Base-by-base conservation (phyloP, 2,797 vertebrate species). In the Ciconia nigra region DNA sequence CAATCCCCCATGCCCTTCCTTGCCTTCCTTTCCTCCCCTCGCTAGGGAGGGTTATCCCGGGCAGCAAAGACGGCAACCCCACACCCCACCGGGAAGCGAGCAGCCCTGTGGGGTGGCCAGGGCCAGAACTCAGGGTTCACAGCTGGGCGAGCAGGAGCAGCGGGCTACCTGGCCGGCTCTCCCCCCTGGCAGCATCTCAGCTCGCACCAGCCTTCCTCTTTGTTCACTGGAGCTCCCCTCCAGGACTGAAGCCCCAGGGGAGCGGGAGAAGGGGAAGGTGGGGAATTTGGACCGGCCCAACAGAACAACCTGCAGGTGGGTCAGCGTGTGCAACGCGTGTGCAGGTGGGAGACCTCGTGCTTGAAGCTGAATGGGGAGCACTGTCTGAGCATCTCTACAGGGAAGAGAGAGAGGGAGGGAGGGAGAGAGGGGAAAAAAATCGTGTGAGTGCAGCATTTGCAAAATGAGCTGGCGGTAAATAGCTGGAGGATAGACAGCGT, bases 401-500 rank as follows among this genome's bases (percentile, higher is more conserved):
- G 46, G 67, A 88, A 82, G 54, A 84, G 80, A 79, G 74, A 57
- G 61, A 67, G 41, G 26, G 76, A 83, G 79, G 11, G 59, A 46
- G 72, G 22, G 74, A 76, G 52, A 8, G n/a, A 39, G 13, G 3
- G 29, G 28, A 66, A 80, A 96, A 90, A 91, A 83, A 63, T 47
- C 92, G 71, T 83, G 79, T 47, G 78, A 96, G 86, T 91, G 96
- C 94, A 89, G 94, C 83, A 84, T 97, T 96, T 96, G 96, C 96
- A 96, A 95, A 97, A 98, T 95, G 97, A 97, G 95, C 96, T 96
- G 96, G 93, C 92, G 31, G 95, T 97, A 97, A 97, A 97, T 96
- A 97, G 96, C 97, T 97, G 94, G 94, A 96, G 96, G 97, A 97
- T 62, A 97, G 96, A 94, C 90, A 87, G 95, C 61, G 65, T 96